Evolutionary conservation across 2,888 invertebrate genomes (phyloP).

Genomic region (Iphiclides podalirius): DNA sequence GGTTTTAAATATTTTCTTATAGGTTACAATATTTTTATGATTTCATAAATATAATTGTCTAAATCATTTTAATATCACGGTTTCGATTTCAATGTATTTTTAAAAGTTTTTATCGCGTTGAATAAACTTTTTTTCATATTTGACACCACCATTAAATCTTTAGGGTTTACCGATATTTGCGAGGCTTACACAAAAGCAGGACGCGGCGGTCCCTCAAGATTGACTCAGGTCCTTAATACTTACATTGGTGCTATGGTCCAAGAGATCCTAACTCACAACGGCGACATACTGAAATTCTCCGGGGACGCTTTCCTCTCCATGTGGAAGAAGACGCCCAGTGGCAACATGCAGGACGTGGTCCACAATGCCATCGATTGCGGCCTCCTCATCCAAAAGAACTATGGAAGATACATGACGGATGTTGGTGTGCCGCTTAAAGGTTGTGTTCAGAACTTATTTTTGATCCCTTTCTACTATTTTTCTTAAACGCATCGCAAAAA

Average conservation of each 20-base stretch:
- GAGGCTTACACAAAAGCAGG: constrained; percentile 84
- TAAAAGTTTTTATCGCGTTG: too few relatives aligned
- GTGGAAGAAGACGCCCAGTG: constrained; percentile 80
- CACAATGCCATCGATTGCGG: constrained; percentile 84
- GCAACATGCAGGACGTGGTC: constrained; percentile 80
- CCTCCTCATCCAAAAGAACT: constrained; percentile 83
- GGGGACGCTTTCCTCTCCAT: constrained; percentile 84
- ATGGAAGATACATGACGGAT: constrained; percentile 81
- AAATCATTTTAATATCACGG: too few relatives aligned
- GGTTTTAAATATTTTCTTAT: too few relatives aligned
- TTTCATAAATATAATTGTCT: too few relatives aligned
- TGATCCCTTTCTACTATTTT: too few relatives aligned
- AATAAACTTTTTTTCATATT: too few relatives aligned
- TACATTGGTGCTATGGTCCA: constrained; percentile 87
- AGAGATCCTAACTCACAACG: constrained; percentile 82
- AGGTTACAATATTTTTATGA: too few relatives aligned
- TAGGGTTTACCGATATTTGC: constrained; percentile 83
- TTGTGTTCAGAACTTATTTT: constrained; percentile 38
- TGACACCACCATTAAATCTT: too few relatives aligned
- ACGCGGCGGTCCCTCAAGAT: constrained; percentile 82
- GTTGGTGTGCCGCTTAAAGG: constrained; percentile 81
- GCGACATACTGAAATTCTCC: constrained; percentile 84
- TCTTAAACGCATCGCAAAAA: too few relatives aligned
- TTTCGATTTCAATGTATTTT: too few relatives aligned
- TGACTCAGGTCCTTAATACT: constrained; percentile 84